Evolutionary conservation across 2,113 vertebrate genomes (phyloP).

Genomic region (Merops nubicus): DNA sequence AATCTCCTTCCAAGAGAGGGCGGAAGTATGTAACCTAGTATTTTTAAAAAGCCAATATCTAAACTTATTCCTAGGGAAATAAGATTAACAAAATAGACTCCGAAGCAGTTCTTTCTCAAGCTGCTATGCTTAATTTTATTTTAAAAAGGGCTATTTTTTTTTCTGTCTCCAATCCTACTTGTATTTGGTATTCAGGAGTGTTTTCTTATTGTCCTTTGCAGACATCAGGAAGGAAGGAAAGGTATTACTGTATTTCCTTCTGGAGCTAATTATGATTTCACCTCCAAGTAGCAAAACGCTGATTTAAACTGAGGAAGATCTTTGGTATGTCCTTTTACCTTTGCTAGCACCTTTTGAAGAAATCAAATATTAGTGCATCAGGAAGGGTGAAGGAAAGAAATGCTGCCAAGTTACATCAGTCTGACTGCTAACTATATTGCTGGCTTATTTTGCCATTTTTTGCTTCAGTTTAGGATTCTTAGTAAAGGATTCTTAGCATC

Average conservation of each 20-base stretch:
- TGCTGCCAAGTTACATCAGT: neutral
- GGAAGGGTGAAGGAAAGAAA: neutral
- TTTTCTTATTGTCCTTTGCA: neutral
- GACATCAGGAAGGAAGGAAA: neutral
- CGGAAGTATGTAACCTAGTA: neutral
- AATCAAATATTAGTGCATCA: neutral
- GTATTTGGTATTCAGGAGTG: neutral
- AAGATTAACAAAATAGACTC: neutral
- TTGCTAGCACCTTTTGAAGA: neutral
- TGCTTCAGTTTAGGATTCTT: neutral
- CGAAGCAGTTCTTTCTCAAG: neutral
- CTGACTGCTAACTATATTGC: neutral
- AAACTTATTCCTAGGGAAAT: neutral
- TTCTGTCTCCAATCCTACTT: neutral
- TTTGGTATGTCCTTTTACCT: neutral
- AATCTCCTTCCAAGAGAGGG: neutral
- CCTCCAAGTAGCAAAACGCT: neutral
- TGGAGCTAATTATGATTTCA: neutral
- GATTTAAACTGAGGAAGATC: neutral
- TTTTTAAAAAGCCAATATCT: neutral
- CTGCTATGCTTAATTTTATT: neutral
- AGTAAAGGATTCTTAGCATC: neutral
- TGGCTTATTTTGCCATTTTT: neutral
- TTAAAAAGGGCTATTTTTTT: neutral
- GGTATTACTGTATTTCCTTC: neutral